These are phyloP conservation scores for Allophyes oxyacanthae DNA, from an alignment of 2,888 invertebrate genomes.

Conservation along the genomic window DNA sequence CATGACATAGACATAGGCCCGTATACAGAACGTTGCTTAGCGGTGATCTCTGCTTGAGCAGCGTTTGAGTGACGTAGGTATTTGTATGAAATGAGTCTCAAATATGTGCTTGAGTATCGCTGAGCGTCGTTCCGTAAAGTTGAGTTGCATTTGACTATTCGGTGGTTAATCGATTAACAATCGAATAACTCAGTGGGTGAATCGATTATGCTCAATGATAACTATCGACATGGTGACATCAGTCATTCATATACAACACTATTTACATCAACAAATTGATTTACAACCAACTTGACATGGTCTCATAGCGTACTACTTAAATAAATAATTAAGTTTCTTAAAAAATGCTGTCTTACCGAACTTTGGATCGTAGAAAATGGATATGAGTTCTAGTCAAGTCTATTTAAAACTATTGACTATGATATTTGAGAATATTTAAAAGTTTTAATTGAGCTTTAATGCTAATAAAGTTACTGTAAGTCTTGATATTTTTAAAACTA, in stretches of 20 bases:
- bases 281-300: slow-evolving; percentile 73
- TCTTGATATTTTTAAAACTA: slow-evolving; percentile 9
- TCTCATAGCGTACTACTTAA: slow-evolving; percentile 65
- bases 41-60: too few species aligned
- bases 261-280: slow-evolving; percentile 79
- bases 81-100: too few species aligned
- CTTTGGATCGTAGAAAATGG: slow-evolving; percentile 55
- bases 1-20: too few species aligned
- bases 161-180: too few species aligned
- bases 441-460: slow-evolving; percentile 6
- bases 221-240: slow-evolving; percentile 67
- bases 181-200: slow-evolving; percentile 7
- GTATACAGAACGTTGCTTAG: too few species aligned
- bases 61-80: too few species aligned
- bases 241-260: slow-evolving; percentile 75
- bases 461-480: background rate
- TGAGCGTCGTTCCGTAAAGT: too few species aligned
- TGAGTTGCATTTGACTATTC: too few species aligned
- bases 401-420: slow-evolving; percentile 1
- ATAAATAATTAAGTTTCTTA: slow-evolving; percentile 59
- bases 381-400: slow-evolving; percentile 3
- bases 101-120: too few species aligned
- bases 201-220: slow-evolving; percentile 18
- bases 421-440: slow-evolving; percentile 2
- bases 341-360: slow-evolving; percentile 52